phyloP scores from a whole-genome alignment of 2,888 invertebrate species.

The Agrochola lychnidis region DNA sequence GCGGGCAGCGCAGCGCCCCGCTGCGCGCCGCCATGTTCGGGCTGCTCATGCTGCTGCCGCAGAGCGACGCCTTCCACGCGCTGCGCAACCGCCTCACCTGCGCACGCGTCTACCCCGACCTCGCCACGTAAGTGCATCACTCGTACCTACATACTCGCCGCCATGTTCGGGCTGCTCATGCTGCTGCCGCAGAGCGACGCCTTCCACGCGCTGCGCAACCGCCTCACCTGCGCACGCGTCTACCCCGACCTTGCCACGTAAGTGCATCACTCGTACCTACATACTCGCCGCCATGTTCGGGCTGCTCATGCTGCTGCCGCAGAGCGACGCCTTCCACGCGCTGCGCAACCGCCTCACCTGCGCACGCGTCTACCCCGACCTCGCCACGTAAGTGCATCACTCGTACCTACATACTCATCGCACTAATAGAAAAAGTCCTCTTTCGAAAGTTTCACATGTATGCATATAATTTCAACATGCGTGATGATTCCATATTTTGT shows the following conservation, averaged over 20 bases:
- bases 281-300: too few relatives aligned
- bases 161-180: conserved; percentile 98
- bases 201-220: too few relatives aligned
- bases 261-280: background rate
- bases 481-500: too few relatives aligned
- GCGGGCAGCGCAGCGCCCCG: conserved; percentile 93
- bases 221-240: conserved; percentile 15
- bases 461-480: too few relatives aligned
- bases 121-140: conserved; percentile 8
- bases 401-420: too few relatives aligned
- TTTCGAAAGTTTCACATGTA: background rate
- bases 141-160: too few relatives aligned
- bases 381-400: too few relatives aligned
- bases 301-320: too few relatives aligned
- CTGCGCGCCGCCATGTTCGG: conserved; percentile 98
- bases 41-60: conserved; percentile 98
- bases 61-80: conserved; percentile 98
- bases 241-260: conserved; percentile 19
- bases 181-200: conserved; percentile 95
- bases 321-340: too few relatives aligned
- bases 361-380: too few relatives aligned
- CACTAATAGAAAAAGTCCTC: background rate
- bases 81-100: conserved; percentile 93
- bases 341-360: too few relatives aligned
- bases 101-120: conserved; percentile 67